Evolutionary conservation across 35 echinoderm and acorn worm genomes (phyloP), one percentile per base, ranked within the genome.

Genomic region (Apostichopus parvimensis): DNA sequence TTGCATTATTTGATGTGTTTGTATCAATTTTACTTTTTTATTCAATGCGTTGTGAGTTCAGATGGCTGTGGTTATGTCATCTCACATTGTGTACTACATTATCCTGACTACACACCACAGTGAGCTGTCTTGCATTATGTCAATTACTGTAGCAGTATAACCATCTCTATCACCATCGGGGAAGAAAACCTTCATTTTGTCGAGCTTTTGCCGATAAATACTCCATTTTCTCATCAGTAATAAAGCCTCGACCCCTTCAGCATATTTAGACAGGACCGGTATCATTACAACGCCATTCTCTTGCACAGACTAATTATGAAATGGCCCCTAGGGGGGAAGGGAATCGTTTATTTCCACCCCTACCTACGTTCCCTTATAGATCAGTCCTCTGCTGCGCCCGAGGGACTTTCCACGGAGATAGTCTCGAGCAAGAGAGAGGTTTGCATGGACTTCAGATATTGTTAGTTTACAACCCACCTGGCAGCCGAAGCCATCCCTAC

Each of bases 261-360:
- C 81, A 56, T 84, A 59, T 84, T 84, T 84, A 59, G 81, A 84
- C 81, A 84, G 57, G 81, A 17, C 81, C 20, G 81, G 81, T 84
- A 84, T 84, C 81, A 84, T 84, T 84, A 84, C 81, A 84, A 23
- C 57, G 54, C 81, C 81, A 84, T 84, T 84, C 81, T 55, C 58
- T 54, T 22, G 52, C 57, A 59, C 54, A 84, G 55, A 84, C 81
- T 84, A 84, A 84, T 84, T 84, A 84, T 84, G 81, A 84, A 84
- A 84, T 84, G 52, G 81, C 57, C 81, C 81, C 81, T 59, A 56
- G 52, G 81, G 81, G 81, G 24, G 54, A n/a, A 84, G 81, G 81
- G 81, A 84, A 84, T 84, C 81, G 57, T 84, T 84, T 84, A 84
- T 84, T 84, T 84, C 81, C 81, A 84, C 81, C 81, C 81, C 81